These are phyloP conservation scores for Squalus acanthias DNA, from an alignment of 2,797 vertebrate species.

Conservation along the genomic window DNA sequence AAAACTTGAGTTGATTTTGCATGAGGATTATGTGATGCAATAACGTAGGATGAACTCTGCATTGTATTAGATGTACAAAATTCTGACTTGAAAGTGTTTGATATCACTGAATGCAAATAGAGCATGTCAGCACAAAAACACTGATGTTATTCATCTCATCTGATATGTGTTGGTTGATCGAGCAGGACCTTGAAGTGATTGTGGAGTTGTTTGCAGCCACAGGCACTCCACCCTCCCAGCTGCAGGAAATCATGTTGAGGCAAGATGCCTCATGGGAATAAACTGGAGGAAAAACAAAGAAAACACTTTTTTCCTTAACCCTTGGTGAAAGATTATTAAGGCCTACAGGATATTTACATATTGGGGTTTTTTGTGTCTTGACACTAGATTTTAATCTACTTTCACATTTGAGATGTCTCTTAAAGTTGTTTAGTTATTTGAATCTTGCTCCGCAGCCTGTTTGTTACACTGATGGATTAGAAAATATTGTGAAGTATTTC, in stretches of 20 bases:
- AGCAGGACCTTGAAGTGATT: background rate
- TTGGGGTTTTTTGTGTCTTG: background rate
- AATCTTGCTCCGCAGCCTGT: background rate
- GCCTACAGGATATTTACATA: background rate
- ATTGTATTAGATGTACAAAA: background rate
- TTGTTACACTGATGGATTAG: background rate
- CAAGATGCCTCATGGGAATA: background rate
- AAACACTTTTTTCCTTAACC: background rate
- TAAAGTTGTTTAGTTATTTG: background rate
- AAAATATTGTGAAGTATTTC: background rate
- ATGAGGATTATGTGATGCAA: background rate
- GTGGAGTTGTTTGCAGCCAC: background rate
- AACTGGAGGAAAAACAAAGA: constrained; percentile 11
- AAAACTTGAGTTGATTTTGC: background rate
- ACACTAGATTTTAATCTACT: background rate
- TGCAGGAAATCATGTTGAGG: constrained; percentile 26
- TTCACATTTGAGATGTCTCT: background rate
- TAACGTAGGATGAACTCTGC: background rate
- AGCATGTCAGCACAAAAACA: background rate
- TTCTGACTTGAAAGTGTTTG: background rate
- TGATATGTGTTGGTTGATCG: background rate
- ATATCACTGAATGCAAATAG: background rate
- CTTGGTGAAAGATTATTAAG: background rate
- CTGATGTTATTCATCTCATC: background rate
- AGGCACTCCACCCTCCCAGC: constrained; percentile 22